Evolutionary conservation across 2,888 invertebrate genomes (phyloP).

Genomic region (Flexamia atlantica): DNA sequence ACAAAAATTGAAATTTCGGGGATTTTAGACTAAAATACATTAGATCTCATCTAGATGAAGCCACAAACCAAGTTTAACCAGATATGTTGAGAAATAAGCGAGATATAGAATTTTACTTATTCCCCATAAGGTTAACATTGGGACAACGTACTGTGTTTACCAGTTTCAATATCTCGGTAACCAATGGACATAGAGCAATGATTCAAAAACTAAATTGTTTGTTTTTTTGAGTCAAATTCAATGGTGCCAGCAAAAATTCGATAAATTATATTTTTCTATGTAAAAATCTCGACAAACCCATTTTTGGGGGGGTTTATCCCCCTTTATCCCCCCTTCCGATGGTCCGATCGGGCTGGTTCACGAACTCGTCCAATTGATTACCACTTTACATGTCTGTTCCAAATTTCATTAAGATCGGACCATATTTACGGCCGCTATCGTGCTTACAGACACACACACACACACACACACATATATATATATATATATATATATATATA

Average conservation of each 20-base stretch:
- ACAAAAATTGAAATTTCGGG: no score
- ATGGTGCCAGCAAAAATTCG: background rate
- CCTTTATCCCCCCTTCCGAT: background rate
- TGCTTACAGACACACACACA: background rate
- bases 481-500: slow-evolving; percentile 17
- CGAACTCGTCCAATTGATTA: background rate
- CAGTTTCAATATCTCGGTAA: background rate
- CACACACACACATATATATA: background rate
- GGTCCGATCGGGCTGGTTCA: background rate
- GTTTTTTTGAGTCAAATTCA: background rate
- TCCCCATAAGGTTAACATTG: background rate
- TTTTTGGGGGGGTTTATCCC: background rate
- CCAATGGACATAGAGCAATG: background rate
- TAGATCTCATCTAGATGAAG: no score
- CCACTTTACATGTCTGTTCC: background rate
- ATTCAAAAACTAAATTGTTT: background rate
- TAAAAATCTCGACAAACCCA: background rate
- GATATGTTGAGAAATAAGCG: no score
- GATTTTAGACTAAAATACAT: no score
- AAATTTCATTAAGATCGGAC: background rate
- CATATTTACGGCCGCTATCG: background rate
- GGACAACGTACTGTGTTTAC: background rate
- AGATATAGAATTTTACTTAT: no score
- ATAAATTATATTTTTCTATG: background rate
- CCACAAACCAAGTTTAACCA: no score